Base-by-base conservation (phyloP, 2,113 vertebrate genomes). In the Passer domesticus region DNA sequence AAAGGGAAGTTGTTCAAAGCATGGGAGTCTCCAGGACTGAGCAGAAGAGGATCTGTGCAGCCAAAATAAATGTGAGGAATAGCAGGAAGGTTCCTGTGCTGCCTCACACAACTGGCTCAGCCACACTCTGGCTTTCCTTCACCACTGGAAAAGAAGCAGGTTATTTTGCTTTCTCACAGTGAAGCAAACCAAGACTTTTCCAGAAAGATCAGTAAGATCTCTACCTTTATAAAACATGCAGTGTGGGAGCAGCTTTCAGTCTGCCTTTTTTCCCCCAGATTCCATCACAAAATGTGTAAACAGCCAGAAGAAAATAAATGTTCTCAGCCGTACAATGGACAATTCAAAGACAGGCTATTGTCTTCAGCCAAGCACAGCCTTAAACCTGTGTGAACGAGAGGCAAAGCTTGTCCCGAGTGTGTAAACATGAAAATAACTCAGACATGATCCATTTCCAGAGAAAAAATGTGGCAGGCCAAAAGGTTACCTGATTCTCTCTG, bases 401-500 rank as follows among this genome's bases (percentile, higher is more conserved):
- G 46, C 50, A 91, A 24, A 87, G 63, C 79, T 69, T 6, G 55
- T 68, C 81, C 93, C 22, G 2, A 62, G 63, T 27, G 58, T 31
- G 1, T 1, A 41, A 62, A 69, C 46, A 10, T 37, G 60, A 91
- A 68, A 93, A 69, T 73, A 93, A 94, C 44, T 85, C 94, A 90
- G 75, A 83, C 79, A 50, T 23, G 79, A 70, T 82, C 89, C 83
- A 28, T 75, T 69, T 31, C 75, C 31, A 64, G 70, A 67, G 83
- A 30, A 88, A 88, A 94, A 96, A 79, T 25, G 88, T 25, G 64
- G 39, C 89, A 64, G 68, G 92, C 75, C 70, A 79, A 80, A 80
- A 96, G 89, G 94, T 96, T 74, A 80, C 72, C 58, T 7, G 74
- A 66, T 87, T 95, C 90, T 94, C 87, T 77, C 56, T 89, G 91